Evolutionary conservation across 92 coral and sea anemone genomes (phyloP).

Genomic region (Zoanthus gigantus): DNA sequence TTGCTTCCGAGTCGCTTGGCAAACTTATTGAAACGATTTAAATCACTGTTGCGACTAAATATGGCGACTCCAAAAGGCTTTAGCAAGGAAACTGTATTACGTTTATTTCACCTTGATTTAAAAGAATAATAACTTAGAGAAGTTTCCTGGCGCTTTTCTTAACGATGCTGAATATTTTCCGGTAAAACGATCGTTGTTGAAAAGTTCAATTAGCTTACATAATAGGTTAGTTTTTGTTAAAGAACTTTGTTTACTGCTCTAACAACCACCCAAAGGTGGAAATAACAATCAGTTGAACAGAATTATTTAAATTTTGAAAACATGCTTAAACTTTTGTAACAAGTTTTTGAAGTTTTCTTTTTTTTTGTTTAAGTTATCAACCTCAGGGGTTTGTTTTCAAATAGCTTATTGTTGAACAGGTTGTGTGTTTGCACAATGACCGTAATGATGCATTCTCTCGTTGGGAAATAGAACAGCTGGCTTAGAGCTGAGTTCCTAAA

Average conservation of each 20-base stretch:
- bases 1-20: background rate
- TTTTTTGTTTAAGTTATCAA: background rate
- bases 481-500: background rate
- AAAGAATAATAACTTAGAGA: slow-evolving; percentile 33
- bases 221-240: background rate
- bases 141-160: slow-evolving; percentile 26
- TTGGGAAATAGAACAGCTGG: slow-evolving; percentile 30
- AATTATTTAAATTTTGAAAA: background rate
- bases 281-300: background rate
- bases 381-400: background rate
- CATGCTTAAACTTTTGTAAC: background rate
- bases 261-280: background rate
- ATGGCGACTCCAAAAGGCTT: background rate
- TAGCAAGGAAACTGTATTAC: background rate
- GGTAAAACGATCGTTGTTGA: slow-evolving; percentile 39
- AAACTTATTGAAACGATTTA: background rate
- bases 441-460: background rate
- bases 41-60: background rate
- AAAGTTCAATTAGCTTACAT: slow-evolving; percentile 15
- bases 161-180: slow-evolving; percentile 42
- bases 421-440: background rate
- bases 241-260: background rate
- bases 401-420: background rate
- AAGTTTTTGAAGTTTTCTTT: background rate
- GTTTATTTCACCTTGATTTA: slow-evolving; percentile 25